Conservation (phyloP, 2,797 vertebrate species). For the Chloroceryle inda region DNA sequence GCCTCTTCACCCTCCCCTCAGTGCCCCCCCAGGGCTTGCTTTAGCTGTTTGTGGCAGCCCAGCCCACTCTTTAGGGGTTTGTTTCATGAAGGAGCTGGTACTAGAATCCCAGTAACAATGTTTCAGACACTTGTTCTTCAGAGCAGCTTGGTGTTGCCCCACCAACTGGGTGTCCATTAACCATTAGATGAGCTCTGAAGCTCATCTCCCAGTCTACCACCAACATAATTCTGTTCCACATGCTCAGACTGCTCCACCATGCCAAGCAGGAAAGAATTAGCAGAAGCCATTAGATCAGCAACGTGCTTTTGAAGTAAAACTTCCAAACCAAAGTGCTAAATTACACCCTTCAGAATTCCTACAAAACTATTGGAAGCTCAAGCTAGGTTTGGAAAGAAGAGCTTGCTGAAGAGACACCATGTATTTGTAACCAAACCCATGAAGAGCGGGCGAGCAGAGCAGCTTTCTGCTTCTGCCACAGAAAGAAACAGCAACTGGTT, state of each 20-base stretch:
- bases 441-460: neutral
- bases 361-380: neutral
- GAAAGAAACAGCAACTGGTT: neutral
- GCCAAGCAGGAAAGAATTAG: neutral
- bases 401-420: neutral
- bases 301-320: neutral
- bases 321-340: neutral
- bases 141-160: neutral
- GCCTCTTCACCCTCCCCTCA: neutral
- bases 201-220: neutral
- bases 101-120: neutral
- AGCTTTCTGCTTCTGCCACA: neutral
- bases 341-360: neutral
- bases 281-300: neutral
- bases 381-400: neutral
- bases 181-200: neutral
- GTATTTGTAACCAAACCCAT: neutral
- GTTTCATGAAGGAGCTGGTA: neutral
- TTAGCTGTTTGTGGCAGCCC: neutral
- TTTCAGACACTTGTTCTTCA: neutral
- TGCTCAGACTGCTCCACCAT: neutral
- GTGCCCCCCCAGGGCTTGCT: neutral
- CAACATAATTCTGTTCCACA: neutral
- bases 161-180: neutral
- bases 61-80: fast-evolving